A percentile compares a stretch with the other conserved stretches of the same genome.
These are phyloP conservation scores for Tenodera sinensis DNA, from an alignment of 2,888 invertebrate species.

Conservation along the genomic window DNA sequence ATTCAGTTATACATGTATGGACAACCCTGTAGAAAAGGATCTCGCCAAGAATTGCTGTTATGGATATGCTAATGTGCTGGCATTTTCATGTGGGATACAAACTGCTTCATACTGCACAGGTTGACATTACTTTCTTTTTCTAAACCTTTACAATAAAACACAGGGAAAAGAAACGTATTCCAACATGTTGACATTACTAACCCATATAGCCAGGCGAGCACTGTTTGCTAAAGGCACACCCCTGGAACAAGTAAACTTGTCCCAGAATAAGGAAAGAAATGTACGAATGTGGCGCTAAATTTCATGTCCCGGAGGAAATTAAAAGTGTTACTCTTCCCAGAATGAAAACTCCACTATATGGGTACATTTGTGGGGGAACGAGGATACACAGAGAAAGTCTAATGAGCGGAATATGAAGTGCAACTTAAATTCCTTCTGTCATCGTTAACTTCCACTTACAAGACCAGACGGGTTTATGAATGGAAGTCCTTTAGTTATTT, in stretches of 20 bases:
- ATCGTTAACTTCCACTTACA: background rate
- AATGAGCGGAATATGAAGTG: slow-evolving; percentile 8
- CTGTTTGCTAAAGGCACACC: background rate
- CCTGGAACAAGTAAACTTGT: slow-evolving; percentile 1
- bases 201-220: background rate
- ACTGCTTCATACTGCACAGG: no score
- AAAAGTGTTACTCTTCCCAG: slow-evolving; percentile 10
- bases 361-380: background rate
- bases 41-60: no score
- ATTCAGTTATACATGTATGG: no score
- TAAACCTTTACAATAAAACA: no score
- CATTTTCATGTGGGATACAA: no score
- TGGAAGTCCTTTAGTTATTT: no score
- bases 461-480: background rate
- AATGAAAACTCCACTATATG: background rate
- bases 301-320: slow-evolving; percentile 30
- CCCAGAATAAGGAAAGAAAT: slow-evolving; percentile 2
- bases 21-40: no score
- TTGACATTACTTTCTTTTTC: no score
- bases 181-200: background rate
- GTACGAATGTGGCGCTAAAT: slow-evolving; percentile 8
- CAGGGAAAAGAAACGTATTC: background rate
- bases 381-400: background rate
- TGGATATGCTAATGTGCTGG: no score
- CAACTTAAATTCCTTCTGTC: background rate